These are phyloP conservation scores for Seriola rivoliana DNA, from an alignment of 2,113 vertebrate species.

Conservation along the genomic window DNA sequence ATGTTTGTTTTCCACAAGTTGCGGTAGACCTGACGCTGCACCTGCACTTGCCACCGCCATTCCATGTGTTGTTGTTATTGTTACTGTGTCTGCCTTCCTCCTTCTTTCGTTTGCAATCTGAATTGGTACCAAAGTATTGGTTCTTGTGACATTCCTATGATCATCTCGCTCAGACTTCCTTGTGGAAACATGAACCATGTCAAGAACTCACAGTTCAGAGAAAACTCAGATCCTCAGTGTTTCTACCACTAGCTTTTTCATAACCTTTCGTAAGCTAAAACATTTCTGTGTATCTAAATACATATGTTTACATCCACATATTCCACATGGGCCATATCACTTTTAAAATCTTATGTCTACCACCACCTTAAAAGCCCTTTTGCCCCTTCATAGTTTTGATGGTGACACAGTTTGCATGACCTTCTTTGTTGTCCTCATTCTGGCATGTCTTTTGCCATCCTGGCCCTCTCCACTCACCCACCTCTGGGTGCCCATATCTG, in stretches of 20 bases:
- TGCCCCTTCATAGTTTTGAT: slow-evolving; percentile 41
- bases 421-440: slow-evolving; percentile 69
- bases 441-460: slow-evolving; percentile 60
- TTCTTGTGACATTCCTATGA: too few relatives aligned
- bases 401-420: slow-evolving; percentile 72
- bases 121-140: too few relatives aligned
- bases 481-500: slow-evolving; percentile 71
- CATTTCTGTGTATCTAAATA: background rate
- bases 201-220: background rate
- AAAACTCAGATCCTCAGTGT: too few relatives aligned
- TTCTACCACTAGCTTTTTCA: background rate
- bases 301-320: background rate
- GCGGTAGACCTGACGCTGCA: too few relatives aligned
- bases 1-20: too few relatives aligned
- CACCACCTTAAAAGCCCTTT: slow-evolving; percentile 49
- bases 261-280: background rate
- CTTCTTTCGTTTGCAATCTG: too few relatives aligned
- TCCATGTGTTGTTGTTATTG: too few relatives aligned
- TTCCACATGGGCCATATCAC: background rate
- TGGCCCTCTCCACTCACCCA: slow-evolving; percentile 58
- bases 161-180: too few relatives aligned
- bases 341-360: background rate
- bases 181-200: background rate
- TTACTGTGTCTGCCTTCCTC: too few relatives aligned
- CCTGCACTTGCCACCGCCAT: too few relatives aligned